A percentile compares a stretch with the other conserved stretches of the same genome.
Evolutionary conservation across 2,888 invertebrate species (phyloP).

Genomic region (Drosophila parthenogenetica): DNA sequence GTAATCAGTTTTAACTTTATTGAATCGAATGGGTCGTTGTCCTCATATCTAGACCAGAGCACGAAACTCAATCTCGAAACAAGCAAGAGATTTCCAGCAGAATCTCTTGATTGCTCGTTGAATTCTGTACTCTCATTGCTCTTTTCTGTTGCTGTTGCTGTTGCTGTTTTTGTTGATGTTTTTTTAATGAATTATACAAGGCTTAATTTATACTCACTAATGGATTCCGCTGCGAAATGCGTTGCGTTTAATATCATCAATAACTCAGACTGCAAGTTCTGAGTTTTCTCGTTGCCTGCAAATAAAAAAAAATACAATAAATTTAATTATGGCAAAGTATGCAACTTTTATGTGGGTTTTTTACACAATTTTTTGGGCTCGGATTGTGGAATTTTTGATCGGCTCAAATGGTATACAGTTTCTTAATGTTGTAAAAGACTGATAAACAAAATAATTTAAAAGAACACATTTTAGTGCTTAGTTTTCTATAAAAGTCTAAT

Average conservation of each 20-base stretch:
- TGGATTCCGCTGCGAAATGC: slow-evolving; percentile 64
- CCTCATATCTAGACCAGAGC: neutral
- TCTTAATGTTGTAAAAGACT: too few relatives aligned
- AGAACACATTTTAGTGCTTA: too few relatives aligned
- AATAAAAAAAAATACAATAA: slow-evolving; percentile 55
- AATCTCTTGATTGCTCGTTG: slow-evolving; percentile 4
- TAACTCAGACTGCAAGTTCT: slow-evolving; percentile 30
- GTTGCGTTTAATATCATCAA: slow-evolving; percentile 72
- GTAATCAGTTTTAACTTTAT: slow-evolving; percentile 61
- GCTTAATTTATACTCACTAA: slow-evolving; percentile 79
- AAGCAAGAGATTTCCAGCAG: slow-evolving; percentile 27
- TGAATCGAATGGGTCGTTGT: slow-evolving; percentile 44
- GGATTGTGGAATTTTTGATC: neutral
- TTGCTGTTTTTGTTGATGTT: slow-evolving; percentile 29
- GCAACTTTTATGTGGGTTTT: slow-evolving; percentile 42
- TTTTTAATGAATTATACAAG: slow-evolving; percentile 73
- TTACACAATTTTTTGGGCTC: neutral
- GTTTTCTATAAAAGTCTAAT: too few relatives aligned
- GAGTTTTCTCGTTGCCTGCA: slow-evolving; percentile 25
- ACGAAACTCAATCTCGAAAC: neutral
- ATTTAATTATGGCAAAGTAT: slow-evolving; percentile 71
- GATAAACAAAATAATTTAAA: too few relatives aligned
- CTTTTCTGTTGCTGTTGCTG: neutral
- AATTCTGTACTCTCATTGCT: neutral
- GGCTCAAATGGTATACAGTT: too few relatives aligned